Evolutionary conservation across 1,140 invertebrate species (phyloP).

Genomic region (Acromyrmex echinatior): DNA sequence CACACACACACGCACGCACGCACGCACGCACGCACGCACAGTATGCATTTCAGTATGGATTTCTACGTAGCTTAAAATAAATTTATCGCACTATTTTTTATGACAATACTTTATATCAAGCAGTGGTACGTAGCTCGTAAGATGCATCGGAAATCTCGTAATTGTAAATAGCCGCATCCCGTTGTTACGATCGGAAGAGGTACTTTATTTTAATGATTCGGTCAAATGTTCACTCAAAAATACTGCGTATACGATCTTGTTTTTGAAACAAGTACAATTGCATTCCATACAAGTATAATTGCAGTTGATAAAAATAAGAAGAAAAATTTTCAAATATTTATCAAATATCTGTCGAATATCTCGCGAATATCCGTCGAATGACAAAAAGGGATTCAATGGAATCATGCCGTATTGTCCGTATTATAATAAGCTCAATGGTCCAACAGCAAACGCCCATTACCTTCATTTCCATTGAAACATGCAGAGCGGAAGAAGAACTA

Average conservation of each 20-base stretch:
- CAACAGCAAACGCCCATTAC: slow-evolving; percentile 7
- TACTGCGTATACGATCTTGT: neutral
- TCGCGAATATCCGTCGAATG: slow-evolving; percentile 15
- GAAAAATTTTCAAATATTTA: neutral
- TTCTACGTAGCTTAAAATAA: neutral
- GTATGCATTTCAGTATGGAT: neutral
- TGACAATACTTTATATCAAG: slow-evolving; percentile 14
- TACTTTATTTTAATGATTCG: neutral
- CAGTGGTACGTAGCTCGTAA: slow-evolving; percentile 37
- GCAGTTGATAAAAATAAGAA: neutral
- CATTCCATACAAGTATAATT: neutral
- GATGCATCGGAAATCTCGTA: slow-evolving; percentile 34
- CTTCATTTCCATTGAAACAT: slow-evolving; percentile 40
- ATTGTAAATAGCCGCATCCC: slow-evolving; percentile 50
- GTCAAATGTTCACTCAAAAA: neutral
- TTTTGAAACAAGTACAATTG: slow-evolving; percentile 18
- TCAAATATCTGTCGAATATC: neutral
- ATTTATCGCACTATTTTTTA: slow-evolving; percentile 33
- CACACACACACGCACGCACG: neutral
- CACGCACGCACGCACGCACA: too few relatives aligned
- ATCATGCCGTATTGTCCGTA: neutral
- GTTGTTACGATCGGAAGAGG: slow-evolving; percentile 12
- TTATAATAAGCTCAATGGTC: slow-evolving; percentile 29
- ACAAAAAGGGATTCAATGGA: neutral
- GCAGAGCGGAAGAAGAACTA: slow-evolving; percentile 64